Evolutionary conservation across 2,113 vertebrate species (phyloP).

Genomic region (Microcebus tavaratra): DNA sequence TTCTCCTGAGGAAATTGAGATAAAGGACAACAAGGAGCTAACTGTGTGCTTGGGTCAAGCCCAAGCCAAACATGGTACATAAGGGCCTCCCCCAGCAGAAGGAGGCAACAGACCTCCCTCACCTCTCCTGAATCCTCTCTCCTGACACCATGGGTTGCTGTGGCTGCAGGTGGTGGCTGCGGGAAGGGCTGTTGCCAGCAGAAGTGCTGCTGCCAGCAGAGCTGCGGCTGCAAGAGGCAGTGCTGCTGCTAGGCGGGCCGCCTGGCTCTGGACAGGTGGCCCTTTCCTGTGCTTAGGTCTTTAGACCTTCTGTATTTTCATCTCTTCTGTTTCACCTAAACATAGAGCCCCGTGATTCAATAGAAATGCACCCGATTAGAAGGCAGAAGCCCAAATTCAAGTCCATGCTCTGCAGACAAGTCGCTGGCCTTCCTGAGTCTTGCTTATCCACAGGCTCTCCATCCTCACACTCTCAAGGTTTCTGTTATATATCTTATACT

Average conservation of each 20-base stretch:
- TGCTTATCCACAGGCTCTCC: not conserved
- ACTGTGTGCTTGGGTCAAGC: not conserved
- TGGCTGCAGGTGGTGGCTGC: not conserved
- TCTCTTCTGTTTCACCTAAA: not conserved
- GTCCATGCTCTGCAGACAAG: not conserved
- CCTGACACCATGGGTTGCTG: not conserved
- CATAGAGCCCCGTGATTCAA: not conserved
- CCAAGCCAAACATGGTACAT: not conserved
- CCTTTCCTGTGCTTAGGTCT: not conserved
- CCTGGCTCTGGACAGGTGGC: not conserved
- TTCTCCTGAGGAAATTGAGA: not conserved
- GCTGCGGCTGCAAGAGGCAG: not conserved
- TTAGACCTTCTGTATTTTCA: not conserved
- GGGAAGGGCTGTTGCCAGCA: not conserved
- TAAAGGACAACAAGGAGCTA: not conserved
- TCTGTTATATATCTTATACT: not conserved
- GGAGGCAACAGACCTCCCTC: not conserved
- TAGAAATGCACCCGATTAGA: not conserved
- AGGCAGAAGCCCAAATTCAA: not conserved
- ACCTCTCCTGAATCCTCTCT: not conserved
- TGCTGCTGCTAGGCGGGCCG: fast-evolving
- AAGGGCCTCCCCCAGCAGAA: not conserved
- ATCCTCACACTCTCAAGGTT: not conserved
- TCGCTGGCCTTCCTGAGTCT: not conserved
- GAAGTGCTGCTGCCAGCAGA: not conserved